phyloP scores from a whole-genome alignment of 2,888 invertebrate species.

The Seira sanloemensis region DNA sequence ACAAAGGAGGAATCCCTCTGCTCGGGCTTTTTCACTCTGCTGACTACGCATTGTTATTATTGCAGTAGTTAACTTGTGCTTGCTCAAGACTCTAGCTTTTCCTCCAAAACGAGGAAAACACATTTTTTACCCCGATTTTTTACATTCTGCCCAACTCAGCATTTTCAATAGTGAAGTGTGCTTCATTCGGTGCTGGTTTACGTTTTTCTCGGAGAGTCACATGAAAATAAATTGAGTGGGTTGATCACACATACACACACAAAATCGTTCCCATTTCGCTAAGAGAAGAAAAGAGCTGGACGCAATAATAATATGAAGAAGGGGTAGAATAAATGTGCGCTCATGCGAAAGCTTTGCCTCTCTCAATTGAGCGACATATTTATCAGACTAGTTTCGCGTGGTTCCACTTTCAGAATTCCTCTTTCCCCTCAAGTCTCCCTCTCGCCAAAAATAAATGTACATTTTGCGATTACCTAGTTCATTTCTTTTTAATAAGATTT shows the following conservation, averaged over 20 bases:
- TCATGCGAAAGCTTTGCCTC: too few species aligned
- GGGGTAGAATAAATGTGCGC: too few species aligned
- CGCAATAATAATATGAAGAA: background rate
- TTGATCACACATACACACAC: background rate
- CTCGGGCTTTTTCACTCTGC: background rate
- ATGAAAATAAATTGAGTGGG: slow-evolving; percentile 1
- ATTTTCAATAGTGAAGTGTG: background rate
- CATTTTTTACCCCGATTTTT: background rate
- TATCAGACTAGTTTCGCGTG: too few species aligned
- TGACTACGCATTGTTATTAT: slow-evolving; percentile 9
- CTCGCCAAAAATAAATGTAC: too few species aligned
- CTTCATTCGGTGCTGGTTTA: background rate
- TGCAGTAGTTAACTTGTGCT: slow-evolving; percentile 4
- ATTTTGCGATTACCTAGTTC: too few species aligned
- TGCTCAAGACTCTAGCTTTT: background rate
- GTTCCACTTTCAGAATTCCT: too few species aligned
- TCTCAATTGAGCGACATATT: too few species aligned
- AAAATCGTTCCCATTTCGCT: background rate
- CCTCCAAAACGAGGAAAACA: background rate
- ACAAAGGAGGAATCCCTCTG: background rate
- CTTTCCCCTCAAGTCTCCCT: too few species aligned
- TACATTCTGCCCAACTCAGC: background rate
- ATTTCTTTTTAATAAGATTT: too few species aligned
- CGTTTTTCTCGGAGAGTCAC: background rate
- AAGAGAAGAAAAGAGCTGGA: background rate